Conservation (phyloP, 2,113 vertebrate species). For the Antennarius striatus region DNA sequence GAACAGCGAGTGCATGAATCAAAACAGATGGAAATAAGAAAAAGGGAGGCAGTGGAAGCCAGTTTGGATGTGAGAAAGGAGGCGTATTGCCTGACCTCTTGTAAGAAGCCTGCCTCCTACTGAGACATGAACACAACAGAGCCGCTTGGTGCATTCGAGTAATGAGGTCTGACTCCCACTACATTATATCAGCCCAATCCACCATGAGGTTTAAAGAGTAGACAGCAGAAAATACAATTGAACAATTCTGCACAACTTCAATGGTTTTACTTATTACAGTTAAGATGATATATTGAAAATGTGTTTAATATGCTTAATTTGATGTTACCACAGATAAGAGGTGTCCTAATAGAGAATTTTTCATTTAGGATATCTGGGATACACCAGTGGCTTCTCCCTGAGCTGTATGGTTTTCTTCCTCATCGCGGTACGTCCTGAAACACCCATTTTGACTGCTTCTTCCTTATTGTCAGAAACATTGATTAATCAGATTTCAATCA, state of each 20-base stretch:
- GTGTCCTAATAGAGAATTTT: constrained; percentile 36
- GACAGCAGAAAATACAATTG: neutral
- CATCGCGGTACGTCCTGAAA: constrained; percentile 86
- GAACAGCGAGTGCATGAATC: neutral
- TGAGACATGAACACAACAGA: constrained; percentile 36
- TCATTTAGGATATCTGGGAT: constrained; percentile 93
- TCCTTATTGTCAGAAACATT: constrained; percentile 14
- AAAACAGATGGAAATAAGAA: constrained; percentile 14
- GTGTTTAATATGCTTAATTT: no score
- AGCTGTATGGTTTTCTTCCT: constrained; percentile 99
- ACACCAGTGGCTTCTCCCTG: constrained; percentile 98
- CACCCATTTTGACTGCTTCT: constrained; percentile 1
- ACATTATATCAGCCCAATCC: constrained; percentile 15
- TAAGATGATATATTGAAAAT: no score
- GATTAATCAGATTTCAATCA: constrained; percentile 28
- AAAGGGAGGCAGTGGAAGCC: neutral
- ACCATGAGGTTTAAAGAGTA: neutral
- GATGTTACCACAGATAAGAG: constrained; percentile 1
- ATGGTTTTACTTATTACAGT: no score
- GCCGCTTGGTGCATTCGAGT: constrained; percentile 18
- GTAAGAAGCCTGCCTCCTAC: constrained; percentile 22
- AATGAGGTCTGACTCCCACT: constrained; percentile 36
- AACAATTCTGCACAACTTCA: neutral
- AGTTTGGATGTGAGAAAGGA: constrained; percentile 23
- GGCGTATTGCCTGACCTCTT: constrained; percentile 36